These are phyloP conservation scores for Xylophagus ater DNA, from an alignment of 2,888 invertebrate genomes.

Conservation along the genomic window DNA sequence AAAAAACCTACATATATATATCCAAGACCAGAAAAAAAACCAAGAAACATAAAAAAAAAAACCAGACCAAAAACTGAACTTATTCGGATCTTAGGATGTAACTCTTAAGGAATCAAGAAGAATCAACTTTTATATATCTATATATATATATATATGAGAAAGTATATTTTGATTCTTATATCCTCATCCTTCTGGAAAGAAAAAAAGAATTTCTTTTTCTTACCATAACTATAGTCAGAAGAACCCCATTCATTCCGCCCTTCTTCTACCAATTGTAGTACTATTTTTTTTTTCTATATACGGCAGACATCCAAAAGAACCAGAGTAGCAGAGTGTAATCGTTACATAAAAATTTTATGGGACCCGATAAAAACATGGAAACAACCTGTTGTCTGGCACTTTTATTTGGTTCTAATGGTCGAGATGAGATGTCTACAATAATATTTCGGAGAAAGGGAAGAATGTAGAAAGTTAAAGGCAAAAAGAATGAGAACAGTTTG, in stretches of 20 bases:
- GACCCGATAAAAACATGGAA: slow-evolving; percentile 23
- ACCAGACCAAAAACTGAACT: background rate
- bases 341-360: slow-evolving; percentile 23
- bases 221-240: no score
- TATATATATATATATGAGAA: no score
- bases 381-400: slow-evolving; percentile 22
- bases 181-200: no score
- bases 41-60: background rate
- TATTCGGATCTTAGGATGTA: background rate
- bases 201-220: background rate
- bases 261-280: no score
- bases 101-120: background rate
- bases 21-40: background rate
- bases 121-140: no score
- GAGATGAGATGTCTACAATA: slow-evolving; percentile 13
- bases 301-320: slow-evolving; percentile 10
- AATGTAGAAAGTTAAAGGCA: slow-evolving; percentile 2
- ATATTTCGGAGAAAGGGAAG: slow-evolving; percentile 2
- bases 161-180: no score
- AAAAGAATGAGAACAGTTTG: slow-evolving; percentile 3
- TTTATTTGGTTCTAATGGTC: slow-evolving; percentile 19
- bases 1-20: no score
- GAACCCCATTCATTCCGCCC: no score
- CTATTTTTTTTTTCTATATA: no score
- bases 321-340: slow-evolving; percentile 20